Evolutionary conservation across 2,113 vertebrate species (phyloP).

Genomic region (Motacilla tschutschensis): DNA sequence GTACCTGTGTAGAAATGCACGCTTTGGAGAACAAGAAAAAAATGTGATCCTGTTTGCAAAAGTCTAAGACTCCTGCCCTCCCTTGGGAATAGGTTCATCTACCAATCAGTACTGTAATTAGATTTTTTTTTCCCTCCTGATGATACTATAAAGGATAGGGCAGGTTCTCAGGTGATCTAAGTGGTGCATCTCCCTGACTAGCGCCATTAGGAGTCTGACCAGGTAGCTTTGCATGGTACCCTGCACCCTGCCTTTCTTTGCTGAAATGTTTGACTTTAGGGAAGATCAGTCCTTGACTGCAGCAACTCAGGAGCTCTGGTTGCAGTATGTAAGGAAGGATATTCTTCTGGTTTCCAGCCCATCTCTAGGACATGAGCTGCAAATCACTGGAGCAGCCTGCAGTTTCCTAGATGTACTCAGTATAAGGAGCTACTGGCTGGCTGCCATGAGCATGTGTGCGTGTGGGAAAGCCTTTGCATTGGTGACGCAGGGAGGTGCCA

Average conservation of each 20-base stretch:
- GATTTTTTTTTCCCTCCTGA: fast-evolving
- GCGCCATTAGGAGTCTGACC: neutral
- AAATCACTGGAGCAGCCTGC: neutral
- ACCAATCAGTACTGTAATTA: neutral
- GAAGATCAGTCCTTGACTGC: neutral
- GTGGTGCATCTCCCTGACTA: neutral
- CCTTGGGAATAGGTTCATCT: neutral
- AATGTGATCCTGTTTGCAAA: neutral
- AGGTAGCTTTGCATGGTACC: neutral
- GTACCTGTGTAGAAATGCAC: neutral
- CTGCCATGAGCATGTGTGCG: fast-evolving
- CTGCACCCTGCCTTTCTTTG: neutral
- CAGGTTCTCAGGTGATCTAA: neutral
- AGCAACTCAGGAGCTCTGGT: fast-evolving
- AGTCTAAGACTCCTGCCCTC: neutral
- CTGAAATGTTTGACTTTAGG: neutral
- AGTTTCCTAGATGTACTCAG: neutral
- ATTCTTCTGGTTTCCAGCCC: neutral
- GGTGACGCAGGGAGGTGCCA: neutral
- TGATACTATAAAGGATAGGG: neutral
- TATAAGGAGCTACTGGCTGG: neutral
- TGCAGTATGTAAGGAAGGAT: neutral
- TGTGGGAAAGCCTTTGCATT: neutral
- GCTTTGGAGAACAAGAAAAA: neutral
- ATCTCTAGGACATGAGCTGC: neutral